These are phyloP conservation scores for Eurytoma californica DNA, from an alignment of 2,888 invertebrate species.

Conservation along the genomic window DNA sequence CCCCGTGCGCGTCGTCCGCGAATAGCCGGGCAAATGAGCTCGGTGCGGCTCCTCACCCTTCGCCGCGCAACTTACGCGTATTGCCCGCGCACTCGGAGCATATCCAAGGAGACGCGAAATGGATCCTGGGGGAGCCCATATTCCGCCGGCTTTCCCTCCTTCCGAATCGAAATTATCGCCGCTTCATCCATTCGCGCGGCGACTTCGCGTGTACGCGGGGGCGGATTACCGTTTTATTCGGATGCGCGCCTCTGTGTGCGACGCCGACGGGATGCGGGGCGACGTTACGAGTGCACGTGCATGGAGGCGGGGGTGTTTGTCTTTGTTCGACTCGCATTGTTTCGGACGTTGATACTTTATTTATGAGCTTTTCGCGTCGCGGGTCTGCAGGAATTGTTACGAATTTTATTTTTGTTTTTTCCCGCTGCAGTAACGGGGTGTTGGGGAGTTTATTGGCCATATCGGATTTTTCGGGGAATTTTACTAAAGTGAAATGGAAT, in stretches of 20 bases:
- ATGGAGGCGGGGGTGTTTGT: background rate
- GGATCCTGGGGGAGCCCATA: conserved; percentile 10
- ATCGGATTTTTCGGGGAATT: too few relatives aligned
- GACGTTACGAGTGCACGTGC: conserved; percentile 11
- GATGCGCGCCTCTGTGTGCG: background rate
- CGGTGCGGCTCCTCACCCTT: background rate
- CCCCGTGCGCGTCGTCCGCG: background rate
- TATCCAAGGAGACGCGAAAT: conserved; percentile 46
- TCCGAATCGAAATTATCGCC: conserved; percentile 30
- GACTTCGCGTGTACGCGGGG: background rate
- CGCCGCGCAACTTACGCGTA: background rate
- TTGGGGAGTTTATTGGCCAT: too few relatives aligned
- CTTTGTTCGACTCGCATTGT: background rate
- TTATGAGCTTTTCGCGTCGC: background rate
- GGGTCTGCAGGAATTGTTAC: too few relatives aligned
- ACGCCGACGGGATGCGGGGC: background rate
- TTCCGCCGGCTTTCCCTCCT: background rate
- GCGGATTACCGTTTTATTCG: background rate
- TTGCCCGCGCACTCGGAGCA: background rate
- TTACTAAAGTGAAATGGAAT: too few relatives aligned
- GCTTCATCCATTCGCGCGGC: background rate
- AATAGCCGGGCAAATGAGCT: conserved; percentile 27
- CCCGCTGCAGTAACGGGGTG: too few relatives aligned
- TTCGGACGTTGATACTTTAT: background rate
- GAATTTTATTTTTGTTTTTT: too few relatives aligned